Evolutionary conservation across 2,888 invertebrate species (phyloP), one percentile per base, ranked within the genome.

Genomic region (Oxyscelio sp.): DNA sequence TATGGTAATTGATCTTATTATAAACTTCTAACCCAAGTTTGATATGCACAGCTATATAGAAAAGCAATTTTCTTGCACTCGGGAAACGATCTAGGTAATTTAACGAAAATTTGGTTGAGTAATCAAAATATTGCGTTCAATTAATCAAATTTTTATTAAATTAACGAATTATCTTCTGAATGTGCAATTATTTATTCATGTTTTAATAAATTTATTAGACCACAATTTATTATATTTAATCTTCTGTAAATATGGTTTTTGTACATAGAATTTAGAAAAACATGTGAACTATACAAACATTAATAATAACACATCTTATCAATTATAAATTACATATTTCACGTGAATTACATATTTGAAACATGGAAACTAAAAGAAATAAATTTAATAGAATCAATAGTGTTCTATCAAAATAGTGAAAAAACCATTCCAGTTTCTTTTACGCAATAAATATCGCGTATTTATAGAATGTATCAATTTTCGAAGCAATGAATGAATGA

Each of bases 401-500:
- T 19, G 66, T 50, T 68, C n/a, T 1, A 15, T 48, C 40, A 65
- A 45, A 75, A 63, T 54, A 56, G 21, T 19, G 48, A 59, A 68
- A 59, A 77, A 38, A 24, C 24, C 4, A 31, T 43, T 13, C 4
- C 8, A 4, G 40, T 48, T 70, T 19, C n/a, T n/a, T 63, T 19
- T 31, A 58, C 8, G 65, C 27, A 56, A 81, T 81, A 81, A 81
- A 81, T 74, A 74, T 45, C 24, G 43, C 43, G 17, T 59, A n/a
- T n/a, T n/a, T n/a, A 59, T 31, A 34, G 56, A 61, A 52, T 61
- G 63, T 63, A 79, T 79, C 79, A 59, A 68, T 77, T 77, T 38
- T 50, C 24, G 15, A 19, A 43, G 43, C 27, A 45, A 59, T 27
- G 70, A 70, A 56, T 70, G 78, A 79, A 79, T 79, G 70, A 68